Evolutionary conservation across 2,113 vertebrate genomes (phyloP), one percentile per base, ranked within the genome.

Genomic region (Hiodon alosoides): DNA sequence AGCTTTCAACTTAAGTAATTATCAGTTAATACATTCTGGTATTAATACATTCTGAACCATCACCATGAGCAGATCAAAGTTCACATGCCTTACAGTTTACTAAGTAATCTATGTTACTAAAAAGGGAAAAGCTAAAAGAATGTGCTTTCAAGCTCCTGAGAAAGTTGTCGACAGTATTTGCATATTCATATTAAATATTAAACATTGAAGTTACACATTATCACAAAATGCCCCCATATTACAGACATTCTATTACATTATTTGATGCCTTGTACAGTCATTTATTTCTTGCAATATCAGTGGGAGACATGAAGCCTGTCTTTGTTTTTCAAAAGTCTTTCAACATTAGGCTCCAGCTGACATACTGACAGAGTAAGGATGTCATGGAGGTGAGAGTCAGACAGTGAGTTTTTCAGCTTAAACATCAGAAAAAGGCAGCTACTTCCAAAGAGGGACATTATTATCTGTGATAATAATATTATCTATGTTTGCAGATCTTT

Each of bases 361-460:
- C 67, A n/a, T 69, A 50, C 47, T 69, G 46, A 69, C 67, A 69
- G 14, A 69, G 67, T 51, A 13, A 50, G 14, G 67, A 69, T 69
- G 51, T 69, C 51, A 51, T 69, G 67, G 47, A 69, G 67, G 67
- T 69, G 3, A 69, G 67, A 51, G 67, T 69, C 67, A 69, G 67
- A 51, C 51, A 69, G 67, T 50, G 47, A 51, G 46, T 53, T 69
- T 69, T 47, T 69, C 47, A 69, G 46, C 5, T 69, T 69, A 69
- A 31, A 51, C 67, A 51, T 69, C 67, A 69, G 67, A 69, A 31
- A 69, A 53, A 69, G 47, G 67, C 50, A 69, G 67, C 46, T 69
- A 69, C 67, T 69, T 64, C 61, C 61, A 64, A 64, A 17, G 61
- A 64, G n/a, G 16, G 16, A 5, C 61, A 64, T n/a, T 17, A 64